Conservation (phyloP, 2,888 invertebrate genomes). For the Lacanobia wlatinum region DNA sequence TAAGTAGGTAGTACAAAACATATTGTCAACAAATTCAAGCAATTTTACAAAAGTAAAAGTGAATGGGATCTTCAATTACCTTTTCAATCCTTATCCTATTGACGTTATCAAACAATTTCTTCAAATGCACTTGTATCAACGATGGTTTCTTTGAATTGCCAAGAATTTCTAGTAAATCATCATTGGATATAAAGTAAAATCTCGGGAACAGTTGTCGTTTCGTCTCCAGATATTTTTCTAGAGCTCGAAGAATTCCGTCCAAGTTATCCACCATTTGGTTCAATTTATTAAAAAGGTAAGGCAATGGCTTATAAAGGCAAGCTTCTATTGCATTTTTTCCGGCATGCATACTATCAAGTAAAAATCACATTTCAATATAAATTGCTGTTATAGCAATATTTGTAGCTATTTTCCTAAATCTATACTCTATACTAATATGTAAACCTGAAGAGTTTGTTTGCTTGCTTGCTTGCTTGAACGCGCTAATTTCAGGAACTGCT, state of each 20-base stretch:
- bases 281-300: conserved; percentile 92
- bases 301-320: conserved; percentile 91
- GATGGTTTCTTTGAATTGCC: conserved; percentile 96
- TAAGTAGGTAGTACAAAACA: too few relatives aligned
- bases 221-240: conserved; percentile 96
- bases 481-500: too few relatives aligned
- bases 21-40: background rate
- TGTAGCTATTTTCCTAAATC: background rate
- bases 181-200: conserved; percentile 92
- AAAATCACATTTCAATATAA: background rate
- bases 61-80: conserved; percentile 80
- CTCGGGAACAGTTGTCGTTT: conserved; percentile 96
- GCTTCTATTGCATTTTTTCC: conserved; percentile 92
- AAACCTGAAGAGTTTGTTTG: too few relatives aligned
- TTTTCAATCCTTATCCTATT: conserved; percentile 93
- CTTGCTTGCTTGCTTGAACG: too few relatives aligned
- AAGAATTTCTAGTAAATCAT: conserved; percentile 95
- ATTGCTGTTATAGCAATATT: background rate
- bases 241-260: conserved; percentile 95
- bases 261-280: conserved; percentile 94
- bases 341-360: conserved; percentile 82
- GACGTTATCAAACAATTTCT: conserved; percentile 97
- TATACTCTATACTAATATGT: too few relatives aligned
- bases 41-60: background rate
- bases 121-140: conserved; percentile 95